Conservation (phyloP, 2,113 vertebrate genomes). For the Sterrhoptilus dennistouni region DNA sequence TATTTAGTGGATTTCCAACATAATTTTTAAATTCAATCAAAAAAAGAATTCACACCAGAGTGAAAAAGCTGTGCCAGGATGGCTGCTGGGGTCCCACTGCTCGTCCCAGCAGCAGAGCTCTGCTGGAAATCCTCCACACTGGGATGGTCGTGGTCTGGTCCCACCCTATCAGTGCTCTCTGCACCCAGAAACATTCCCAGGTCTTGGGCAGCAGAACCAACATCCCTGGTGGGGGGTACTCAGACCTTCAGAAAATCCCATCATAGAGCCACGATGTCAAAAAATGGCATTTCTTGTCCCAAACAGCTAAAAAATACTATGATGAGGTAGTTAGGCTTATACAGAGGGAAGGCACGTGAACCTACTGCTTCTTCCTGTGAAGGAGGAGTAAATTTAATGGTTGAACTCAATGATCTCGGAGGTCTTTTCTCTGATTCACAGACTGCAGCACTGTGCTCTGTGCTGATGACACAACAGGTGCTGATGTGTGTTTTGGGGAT, state of each 20-base stretch:
- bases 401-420: background rate
- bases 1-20: background rate
- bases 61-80: background rate
- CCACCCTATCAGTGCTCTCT: background rate
- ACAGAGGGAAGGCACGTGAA: background rate
- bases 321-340: rapidly evolving
- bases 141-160: rapidly evolving
- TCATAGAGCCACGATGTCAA: background rate
- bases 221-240: rapidly evolving
- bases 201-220: background rate
- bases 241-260: background rate
- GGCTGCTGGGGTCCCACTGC: background rate
- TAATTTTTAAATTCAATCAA: background rate
- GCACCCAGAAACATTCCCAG: background rate
- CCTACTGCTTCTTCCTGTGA: background rate
- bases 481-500: background rate
- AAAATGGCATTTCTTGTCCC: background rate
- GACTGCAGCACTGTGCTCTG: background rate
- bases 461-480: background rate
- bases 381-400: background rate
- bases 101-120: background rate
- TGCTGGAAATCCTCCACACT: background rate
- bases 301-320: background rate
- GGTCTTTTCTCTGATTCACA: background rate
- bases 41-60: background rate